Conservation (phyloP, 2,113 vertebrate species). For the Neodontobutis hainanensis region DNA sequence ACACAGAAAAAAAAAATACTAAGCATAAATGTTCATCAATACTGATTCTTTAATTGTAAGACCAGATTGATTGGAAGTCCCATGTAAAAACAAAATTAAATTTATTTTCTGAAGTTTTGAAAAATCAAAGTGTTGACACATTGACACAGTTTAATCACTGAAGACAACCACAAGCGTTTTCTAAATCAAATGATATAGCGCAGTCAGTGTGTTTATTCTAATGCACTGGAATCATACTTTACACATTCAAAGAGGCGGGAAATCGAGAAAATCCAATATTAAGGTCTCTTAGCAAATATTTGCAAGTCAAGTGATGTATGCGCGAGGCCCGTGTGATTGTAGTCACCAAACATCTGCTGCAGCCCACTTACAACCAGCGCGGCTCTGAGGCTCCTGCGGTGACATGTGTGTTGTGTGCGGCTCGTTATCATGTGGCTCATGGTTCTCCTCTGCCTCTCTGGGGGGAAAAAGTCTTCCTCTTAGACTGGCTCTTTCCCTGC, state of each 20-base stretch:
- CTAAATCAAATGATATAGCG: slow-evolving; percentile 15
- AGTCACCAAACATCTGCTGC: slow-evolving; percentile 76
- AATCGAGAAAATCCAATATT: slow-evolving; percentile 59
- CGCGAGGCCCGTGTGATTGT: slow-evolving; percentile 51
- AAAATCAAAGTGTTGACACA: slow-evolving; percentile 1
- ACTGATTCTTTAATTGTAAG: neutral
- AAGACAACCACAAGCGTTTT: slow-evolving; percentile 1
- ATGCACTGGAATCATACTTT: slow-evolving; percentile 31
- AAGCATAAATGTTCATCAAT: slow-evolving; percentile 1
- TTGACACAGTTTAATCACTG: slow-evolving; percentile 10
- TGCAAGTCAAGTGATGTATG: slow-evolving; percentile 66
- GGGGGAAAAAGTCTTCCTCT: slow-evolving; percentile 42
- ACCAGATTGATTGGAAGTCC: too few species aligned
- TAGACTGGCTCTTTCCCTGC: slow-evolving; percentile 31
- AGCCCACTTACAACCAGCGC: slow-evolving; percentile 63
- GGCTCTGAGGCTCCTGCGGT: slow-evolving; percentile 50
- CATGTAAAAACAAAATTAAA: too few species aligned
- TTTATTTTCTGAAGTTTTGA: neutral
- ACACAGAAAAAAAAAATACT: slow-evolving; percentile 13
- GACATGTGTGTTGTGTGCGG: slow-evolving; percentile 69
- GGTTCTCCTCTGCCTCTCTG: slow-evolving; percentile 52
- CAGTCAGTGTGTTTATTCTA: slow-evolving; percentile 22
- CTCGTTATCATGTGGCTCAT: slow-evolving; percentile 76
- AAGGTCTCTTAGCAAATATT: slow-evolving; percentile 74
- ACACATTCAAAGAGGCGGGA: slow-evolving; percentile 34